Evolutionary conservation across 2,113 vertebrate species (phyloP), one percentile per base, ranked within the genome.

Genomic region (Lasiurus cinereus): DNA sequence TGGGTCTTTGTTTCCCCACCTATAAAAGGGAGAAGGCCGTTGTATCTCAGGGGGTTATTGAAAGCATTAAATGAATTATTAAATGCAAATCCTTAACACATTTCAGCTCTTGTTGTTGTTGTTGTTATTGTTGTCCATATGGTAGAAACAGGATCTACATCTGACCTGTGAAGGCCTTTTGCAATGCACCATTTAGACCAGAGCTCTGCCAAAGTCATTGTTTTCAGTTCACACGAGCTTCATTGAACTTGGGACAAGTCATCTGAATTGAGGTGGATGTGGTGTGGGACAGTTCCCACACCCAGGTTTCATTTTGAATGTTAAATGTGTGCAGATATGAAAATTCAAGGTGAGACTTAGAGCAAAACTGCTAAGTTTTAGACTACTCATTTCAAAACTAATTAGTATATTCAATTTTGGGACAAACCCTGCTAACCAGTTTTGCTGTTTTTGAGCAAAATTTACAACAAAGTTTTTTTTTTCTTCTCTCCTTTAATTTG

Each of bases 241-340:
- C 96, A 96, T 93, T 97, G 96, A 96, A 97, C 92, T 93, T 90
- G 78, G 72, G 90, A 84, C 82, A 88, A 77, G 89, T 94, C 93
- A 78, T 93, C 86, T 94, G 96, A 94, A 92, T 80, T 95, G 90
- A 95, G 82, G 90, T 97, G 97, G 92, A 97, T 97, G 95, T 96
- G 95, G 97, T 89, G 0, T 70, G 74, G 90, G 93, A 78, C 92
- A 56, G 93, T 96, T 95, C 93, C 88, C 95, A 96, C 73, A 92
- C 92, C 78, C 93, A 69, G 66, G 95, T 97, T 97, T 97, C 96
- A 7, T 90, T 97, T 73, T 97, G 97, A 97, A 69, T 96, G 33
- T 94, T 91, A 91, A 95, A 48, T 85, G 27, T 96, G 56, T 97
- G 88, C 88, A 97, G 74, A 91, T 97, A 94, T 83, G 95, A 97